A percentile compares a stretch with the other conserved stretches of the same genome.
Conservation (phyloP, 2,113 vertebrate species). For the Cranoglanis bouderius region DNA sequence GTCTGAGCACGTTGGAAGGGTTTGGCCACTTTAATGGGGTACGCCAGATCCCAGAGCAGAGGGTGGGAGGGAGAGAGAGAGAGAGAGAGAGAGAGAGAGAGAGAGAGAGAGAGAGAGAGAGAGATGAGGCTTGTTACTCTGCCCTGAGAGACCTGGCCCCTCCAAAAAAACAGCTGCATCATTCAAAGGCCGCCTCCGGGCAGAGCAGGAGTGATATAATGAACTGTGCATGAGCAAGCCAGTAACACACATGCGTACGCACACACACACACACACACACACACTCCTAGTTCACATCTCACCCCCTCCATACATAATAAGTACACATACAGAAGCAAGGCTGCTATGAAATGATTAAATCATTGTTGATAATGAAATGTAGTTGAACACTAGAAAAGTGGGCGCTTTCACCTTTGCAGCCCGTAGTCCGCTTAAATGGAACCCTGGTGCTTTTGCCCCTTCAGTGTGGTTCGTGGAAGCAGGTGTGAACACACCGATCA, state of each 20-base stretch:
- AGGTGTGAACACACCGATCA: not conserved
- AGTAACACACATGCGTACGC: constrained; percentile 14
- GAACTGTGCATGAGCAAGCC: constrained; percentile 44
- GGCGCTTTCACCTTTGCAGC: not conserved
- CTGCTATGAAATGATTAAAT: constrained; percentile 14
- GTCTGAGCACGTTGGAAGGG: constrained; percentile 67
- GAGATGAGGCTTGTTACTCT: constrained; percentile 36
- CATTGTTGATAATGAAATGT: not conserved
- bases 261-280: constrained; percentile 11
- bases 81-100: constrained; percentile 29
- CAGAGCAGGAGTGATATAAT: constrained; percentile 41
- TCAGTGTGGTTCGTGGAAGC: not conserved
- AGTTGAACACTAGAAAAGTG: not conserved
- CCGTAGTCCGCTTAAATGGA: not conserved
- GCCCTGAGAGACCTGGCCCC: constrained; percentile 39
- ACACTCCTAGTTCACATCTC: constrained; percentile 2
- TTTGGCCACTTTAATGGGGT: constrained; percentile 53
- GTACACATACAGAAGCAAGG: not conserved
- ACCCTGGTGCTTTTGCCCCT: not conserved
- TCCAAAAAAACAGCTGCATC: constrained; percentile 65
- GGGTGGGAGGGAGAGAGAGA: not conserved
- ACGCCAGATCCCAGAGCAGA: constrained; percentile 45
- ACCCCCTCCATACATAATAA: not conserved
- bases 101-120: constrained; percentile 28
- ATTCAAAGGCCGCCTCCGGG: constrained; percentile 75